Evolutionary conservation across 1,140 invertebrate genomes (phyloP).

Genomic region (Lanistes nyassanus): DNA sequence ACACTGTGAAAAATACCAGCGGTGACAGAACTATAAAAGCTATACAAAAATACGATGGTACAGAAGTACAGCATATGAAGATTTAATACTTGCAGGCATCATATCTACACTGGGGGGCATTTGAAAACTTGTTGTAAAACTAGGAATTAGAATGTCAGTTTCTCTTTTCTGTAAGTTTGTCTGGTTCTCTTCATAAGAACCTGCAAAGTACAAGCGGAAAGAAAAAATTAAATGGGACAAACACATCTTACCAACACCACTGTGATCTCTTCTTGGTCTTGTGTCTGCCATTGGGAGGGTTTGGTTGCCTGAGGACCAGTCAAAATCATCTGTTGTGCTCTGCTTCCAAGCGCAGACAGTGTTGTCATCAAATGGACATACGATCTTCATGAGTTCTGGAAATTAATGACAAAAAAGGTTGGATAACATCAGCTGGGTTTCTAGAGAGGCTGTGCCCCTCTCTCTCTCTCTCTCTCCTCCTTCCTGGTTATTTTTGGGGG

Average conservation of each 20-base stretch:
- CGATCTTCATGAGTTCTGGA: not conserved
- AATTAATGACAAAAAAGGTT: not conserved
- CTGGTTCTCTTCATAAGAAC: not conserved
- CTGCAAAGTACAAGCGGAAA: not conserved
- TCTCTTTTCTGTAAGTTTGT: no score
- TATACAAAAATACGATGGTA: not conserved
- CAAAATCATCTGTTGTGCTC: constrained; percentile 46
- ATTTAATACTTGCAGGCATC: no score
- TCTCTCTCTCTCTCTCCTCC: no score
- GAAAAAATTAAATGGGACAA: not conserved
- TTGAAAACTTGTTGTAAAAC: no score
- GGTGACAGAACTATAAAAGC: not conserved
- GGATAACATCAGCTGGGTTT: not conserved
- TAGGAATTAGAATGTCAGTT: no score
- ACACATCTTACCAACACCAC: constrained; percentile 38
- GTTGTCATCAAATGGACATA: constrained; percentile 51
- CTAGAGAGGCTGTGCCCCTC: not conserved
- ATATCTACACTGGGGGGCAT: no score
- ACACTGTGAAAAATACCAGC: not conserved
- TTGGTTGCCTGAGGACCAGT: constrained; percentile 53
- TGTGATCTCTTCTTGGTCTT: constrained; percentile 55
- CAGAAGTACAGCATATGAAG: not conserved
- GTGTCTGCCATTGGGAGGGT: constrained; percentile 43
- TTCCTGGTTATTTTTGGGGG: not conserved
- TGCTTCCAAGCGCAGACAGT: constrained; percentile 53